A percentile compares a stretch with the other conserved stretches of the same genome.
phyloP scores from a whole-genome alignment of 2,797 vertebrate genomes.

The Buphagus erythrorhynchus region DNA sequence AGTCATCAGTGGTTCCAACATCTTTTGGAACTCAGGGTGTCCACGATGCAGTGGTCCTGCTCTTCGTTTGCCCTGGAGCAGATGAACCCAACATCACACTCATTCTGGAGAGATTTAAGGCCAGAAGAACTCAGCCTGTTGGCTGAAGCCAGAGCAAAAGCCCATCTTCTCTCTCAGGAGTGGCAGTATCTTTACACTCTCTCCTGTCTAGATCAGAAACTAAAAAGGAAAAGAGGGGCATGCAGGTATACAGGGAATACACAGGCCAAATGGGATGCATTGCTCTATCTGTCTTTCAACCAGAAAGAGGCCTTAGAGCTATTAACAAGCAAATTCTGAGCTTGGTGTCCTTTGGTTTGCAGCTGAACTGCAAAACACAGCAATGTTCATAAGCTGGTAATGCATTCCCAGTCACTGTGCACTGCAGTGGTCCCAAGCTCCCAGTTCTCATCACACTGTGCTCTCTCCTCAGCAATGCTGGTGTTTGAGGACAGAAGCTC shows the following conservation, averaged over 20 bases:
- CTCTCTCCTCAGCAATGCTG: background rate
- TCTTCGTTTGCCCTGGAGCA: background rate
- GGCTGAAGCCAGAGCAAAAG: background rate
- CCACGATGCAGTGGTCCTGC: background rate
- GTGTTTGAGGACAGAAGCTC: background rate
- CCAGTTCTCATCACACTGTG: background rate
- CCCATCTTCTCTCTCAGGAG: background rate
- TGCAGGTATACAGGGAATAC: background rate
- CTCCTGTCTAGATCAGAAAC: background rate
- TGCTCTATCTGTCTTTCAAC: background rate
- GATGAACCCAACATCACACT: background rate
- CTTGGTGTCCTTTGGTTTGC: background rate
- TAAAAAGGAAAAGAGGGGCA: background rate
- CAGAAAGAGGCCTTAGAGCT: background rate
- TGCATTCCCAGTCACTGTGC: background rate
- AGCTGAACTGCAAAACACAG: background rate
- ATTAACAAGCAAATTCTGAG: background rate
- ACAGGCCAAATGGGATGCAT: rapidly evolving
- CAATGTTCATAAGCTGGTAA: rapidly evolving
- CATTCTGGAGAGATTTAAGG: background rate
- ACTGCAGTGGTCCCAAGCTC: background rate
- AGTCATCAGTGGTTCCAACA: background rate
- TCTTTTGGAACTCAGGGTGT: background rate
- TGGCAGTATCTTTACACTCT: background rate
- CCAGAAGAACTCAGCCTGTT: background rate